Evolutionary conservation across 2,888 invertebrate species (phyloP).

Genomic region (Theodoxus fluviatilis): DNA sequence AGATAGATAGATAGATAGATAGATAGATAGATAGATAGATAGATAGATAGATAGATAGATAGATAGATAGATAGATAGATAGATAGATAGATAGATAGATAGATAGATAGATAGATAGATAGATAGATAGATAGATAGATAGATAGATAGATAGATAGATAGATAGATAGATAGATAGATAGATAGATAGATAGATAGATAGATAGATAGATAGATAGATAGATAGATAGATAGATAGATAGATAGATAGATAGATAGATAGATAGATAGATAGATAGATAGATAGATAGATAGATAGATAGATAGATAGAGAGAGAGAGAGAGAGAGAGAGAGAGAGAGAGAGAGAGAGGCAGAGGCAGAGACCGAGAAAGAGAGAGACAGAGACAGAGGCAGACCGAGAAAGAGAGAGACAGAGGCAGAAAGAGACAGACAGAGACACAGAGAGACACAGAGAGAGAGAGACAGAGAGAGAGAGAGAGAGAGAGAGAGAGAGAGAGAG

Average conservation of each 20-base stretch:
- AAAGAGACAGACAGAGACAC: background rate
- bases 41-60: constrained; percentile 15
- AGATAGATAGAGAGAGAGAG: no score
- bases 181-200: background rate
- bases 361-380: background rate
- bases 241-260: background rate
- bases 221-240: background rate
- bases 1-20: constrained; percentile 7
- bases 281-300: background rate
- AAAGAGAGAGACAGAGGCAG: background rate
- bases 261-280: background rate
- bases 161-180: background rate
- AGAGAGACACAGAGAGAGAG: background rate
- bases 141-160: background rate
- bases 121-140: no score
- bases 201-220: background rate
- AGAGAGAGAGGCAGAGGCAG: background rate
- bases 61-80: constrained; percentile 9
- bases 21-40: constrained; percentile 10
- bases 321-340: constrained; percentile 11
- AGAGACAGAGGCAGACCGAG: background rate
- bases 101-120: background rate
- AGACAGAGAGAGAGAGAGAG: background rate
- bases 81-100: background rate
- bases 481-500: background rate